A percentile compares a stretch with the other conserved stretches of the same genome.
These are phyloP conservation scores for Chlorodrepanis virens DNA, from an alignment of 2,113 vertebrate genomes.

Conservation along the genomic window DNA sequence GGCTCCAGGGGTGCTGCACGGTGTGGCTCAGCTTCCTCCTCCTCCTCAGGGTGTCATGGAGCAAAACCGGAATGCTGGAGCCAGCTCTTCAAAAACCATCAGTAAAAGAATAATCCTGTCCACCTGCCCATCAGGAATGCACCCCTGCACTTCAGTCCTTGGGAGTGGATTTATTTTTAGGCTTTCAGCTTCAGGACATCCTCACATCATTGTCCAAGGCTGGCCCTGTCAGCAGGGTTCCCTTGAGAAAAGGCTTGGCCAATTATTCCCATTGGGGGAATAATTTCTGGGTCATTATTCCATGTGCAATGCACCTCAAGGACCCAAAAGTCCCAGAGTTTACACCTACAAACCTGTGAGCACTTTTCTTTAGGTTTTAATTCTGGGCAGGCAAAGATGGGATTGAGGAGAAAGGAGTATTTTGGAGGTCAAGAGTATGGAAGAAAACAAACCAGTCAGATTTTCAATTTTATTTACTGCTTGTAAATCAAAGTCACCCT, in stretches of 20 bases:
- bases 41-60: fast-evolving
- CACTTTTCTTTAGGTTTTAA: not conserved
- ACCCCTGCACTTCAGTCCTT: not conserved
- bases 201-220: not conserved
- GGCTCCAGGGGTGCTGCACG: not conserved
- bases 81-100: not conserved
- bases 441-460: fast-evolving
- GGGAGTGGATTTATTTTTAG: not conserved
- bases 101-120: not conserved
- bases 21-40: not conserved
- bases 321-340: not conserved
- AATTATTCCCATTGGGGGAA: not conserved
- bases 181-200: not conserved
- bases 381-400: not conserved
- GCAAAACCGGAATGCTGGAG: not conserved
- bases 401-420: not conserved
- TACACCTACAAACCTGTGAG: fast-evolving
- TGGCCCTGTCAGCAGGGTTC: not conserved
- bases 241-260: not conserved
- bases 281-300: not conserved
- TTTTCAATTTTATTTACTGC: not conserved
- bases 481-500: not conserved
- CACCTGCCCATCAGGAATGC: not conserved
- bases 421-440: not conserved
- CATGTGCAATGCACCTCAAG: too few relatives aligned